Conservation (phyloP, 1,140 invertebrate genomes). For the Prorops nasuta region DNA sequence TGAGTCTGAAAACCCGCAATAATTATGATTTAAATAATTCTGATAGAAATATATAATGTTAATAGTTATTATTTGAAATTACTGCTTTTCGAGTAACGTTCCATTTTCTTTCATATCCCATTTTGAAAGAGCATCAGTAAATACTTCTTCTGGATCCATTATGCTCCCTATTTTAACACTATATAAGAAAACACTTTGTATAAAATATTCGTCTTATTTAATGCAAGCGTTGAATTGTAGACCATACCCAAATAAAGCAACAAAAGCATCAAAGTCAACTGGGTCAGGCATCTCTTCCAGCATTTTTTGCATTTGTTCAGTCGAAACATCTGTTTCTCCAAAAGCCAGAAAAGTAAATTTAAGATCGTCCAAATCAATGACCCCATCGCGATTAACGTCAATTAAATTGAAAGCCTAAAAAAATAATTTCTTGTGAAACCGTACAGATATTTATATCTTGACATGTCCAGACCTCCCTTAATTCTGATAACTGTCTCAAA, state of each 20-base stretch:
- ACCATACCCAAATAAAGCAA: constrained; percentile 56
- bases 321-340: constrained; percentile 55
- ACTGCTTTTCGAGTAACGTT: constrained; percentile 62
- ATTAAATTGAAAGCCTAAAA: constrained; percentile 62
- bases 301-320: constrained; percentile 60
- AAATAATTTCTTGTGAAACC: not conserved
- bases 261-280: constrained; percentile 62
- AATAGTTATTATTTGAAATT: constrained; percentile 4
- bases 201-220: not conserved
- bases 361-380: constrained; percentile 61
- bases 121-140: constrained; percentile 60
- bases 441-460: not conserved
- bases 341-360: constrained; percentile 60
- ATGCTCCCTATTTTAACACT: constrained; percentile 56
- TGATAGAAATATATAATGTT: not conserved
- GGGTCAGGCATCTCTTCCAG: constrained; percentile 61
- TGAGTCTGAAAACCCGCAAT: constrained; percentile 54
- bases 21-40: constrained; percentile 1
- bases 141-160: constrained; percentile 62
- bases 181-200: too few relatives aligned
- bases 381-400: constrained; percentile 61
- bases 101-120: constrained; percentile 63
- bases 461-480: constrained; percentile 6
- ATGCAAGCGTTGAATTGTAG: not conserved
- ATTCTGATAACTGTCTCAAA: constrained; percentile 5